Conservation (phyloP, 2,797 vertebrate genomes). For the Lophotriccus pileatus region DNA sequence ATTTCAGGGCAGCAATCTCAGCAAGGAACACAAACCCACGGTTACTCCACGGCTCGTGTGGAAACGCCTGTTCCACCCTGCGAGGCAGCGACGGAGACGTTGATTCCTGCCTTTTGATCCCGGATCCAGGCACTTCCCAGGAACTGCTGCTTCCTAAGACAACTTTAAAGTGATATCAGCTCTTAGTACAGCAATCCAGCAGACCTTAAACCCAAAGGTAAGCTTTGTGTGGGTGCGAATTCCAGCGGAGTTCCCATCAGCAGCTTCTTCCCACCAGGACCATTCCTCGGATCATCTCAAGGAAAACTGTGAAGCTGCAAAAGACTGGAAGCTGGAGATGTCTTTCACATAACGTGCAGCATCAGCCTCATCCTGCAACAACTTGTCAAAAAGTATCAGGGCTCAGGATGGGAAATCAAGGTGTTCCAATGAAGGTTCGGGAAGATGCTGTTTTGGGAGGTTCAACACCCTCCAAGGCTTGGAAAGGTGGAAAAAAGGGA, state of each 20-base stretch:
- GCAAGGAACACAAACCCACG: rapidly evolving
- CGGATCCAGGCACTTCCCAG: background rate
- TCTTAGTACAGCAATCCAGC: background rate
- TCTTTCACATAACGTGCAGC: background rate
- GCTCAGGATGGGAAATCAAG: background rate
- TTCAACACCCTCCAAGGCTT: background rate
- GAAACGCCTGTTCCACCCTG: background rate
- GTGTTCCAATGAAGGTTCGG: background rate
- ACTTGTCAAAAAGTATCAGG: background rate
- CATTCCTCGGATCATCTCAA: background rate
- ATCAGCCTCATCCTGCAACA: background rate
- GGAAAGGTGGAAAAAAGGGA: background rate
- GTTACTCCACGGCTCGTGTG: background rate
- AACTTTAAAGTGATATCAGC: background rate
- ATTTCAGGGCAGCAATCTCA: rapidly evolving
- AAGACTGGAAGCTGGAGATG: background rate
- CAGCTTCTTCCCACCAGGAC: background rate
- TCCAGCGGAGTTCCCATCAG: background rate
- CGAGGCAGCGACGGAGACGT: rapidly evolving
- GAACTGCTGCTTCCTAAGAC: background rate
- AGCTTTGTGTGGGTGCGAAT: background rate
- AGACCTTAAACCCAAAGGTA: background rate
- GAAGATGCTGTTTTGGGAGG: background rate
- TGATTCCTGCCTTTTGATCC: background rate
- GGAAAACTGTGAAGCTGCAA: background rate